Percentiles rank a stretch among this genome's conserved stretches.
phyloP scores from a whole-genome alignment of 2,888 invertebrate genomes.

The Balanococcus diminutus region DNA sequence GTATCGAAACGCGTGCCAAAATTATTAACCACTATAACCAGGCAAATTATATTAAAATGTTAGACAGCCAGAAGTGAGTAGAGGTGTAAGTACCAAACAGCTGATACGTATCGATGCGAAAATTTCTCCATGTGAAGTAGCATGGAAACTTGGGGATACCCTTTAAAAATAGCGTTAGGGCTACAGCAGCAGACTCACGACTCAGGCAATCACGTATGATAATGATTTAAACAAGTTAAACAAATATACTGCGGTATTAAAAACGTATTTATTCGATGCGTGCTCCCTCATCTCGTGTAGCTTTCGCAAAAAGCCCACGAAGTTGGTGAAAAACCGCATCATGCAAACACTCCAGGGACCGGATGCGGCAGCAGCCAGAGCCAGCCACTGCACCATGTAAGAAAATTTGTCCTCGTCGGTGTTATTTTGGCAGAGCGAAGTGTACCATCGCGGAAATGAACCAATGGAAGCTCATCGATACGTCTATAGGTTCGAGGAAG shows the following conservation, averaged over 20 bases:
- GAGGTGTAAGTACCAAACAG: background rate
- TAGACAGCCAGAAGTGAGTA: background rate
- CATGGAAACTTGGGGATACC: background rate
- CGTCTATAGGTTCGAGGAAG: background rate
- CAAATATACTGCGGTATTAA: background rate
- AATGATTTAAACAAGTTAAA: background rate
- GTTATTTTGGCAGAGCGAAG: background rate
- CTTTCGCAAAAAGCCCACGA: background rate
- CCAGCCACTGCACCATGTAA: background rate
- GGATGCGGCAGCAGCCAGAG: background rate
- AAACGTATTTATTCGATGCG: background rate
- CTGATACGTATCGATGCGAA: background rate
- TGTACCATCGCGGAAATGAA: background rate
- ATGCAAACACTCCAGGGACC: background rate
- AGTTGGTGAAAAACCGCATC: background rate
- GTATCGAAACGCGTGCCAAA: conserved; percentile 17
- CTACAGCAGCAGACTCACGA: too few relatives aligned
- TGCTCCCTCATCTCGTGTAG: background rate
- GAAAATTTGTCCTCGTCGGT: background rate
- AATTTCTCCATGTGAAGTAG: background rate
- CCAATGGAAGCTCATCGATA: background rate
- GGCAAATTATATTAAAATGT: background rate
- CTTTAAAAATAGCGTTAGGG: background rate
- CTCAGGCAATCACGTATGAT: background rate
- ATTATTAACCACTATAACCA: background rate